These are phyloP conservation scores for Drosophila bifasciata DNA, from an alignment of 1,140 invertebrate genomes.

Conservation along the genomic window DNA sequence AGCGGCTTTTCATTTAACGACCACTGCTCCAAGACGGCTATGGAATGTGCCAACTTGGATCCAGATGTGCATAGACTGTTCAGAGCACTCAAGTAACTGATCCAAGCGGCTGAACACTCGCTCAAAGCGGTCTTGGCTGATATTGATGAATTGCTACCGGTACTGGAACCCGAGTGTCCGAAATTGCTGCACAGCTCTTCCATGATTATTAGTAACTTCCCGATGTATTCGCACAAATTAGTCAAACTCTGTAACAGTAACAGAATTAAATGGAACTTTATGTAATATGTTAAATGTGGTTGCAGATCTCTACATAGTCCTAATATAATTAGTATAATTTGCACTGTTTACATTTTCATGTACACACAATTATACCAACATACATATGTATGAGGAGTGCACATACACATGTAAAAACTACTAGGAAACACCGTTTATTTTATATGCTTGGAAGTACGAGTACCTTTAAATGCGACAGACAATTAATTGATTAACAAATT, in stretches of 20 bases:
- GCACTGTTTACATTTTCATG: too few species aligned
- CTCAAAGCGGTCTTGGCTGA: conserved; percentile 53
- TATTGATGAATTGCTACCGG: conserved; percentile 62
- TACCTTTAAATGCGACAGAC: background rate
- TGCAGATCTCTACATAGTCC: too few species aligned
- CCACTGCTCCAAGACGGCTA: conserved; percentile 57
- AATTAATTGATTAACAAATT: too few species aligned
- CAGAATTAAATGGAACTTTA: too few species aligned
- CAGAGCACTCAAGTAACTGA: conserved; percentile 84
- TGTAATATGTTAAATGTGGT: too few species aligned
- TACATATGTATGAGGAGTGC: background rate
- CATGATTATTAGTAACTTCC: conserved; percentile 10
- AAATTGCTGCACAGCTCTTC: conserved; percentile 55
- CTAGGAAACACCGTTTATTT: background rate
- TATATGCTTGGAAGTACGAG: background rate
- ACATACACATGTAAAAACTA: background rate
- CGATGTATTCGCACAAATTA: too few species aligned
- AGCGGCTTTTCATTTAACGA: conserved; percentile 45
- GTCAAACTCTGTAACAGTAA: too few species aligned
- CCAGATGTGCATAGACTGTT: conserved; percentile 63
- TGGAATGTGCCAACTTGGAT: conserved; percentile 52
- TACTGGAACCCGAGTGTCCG: conserved; percentile 46
- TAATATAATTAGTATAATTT: too few species aligned
- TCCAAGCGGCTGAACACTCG: conserved; percentile 88
- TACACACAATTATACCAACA: too few species aligned